A percentile compares a stretch with the other conserved stretches of the same genome.
Evolutionary conservation across 2,888 invertebrate genomes (phyloP).

Genomic region (Junonia oenone): DNA sequence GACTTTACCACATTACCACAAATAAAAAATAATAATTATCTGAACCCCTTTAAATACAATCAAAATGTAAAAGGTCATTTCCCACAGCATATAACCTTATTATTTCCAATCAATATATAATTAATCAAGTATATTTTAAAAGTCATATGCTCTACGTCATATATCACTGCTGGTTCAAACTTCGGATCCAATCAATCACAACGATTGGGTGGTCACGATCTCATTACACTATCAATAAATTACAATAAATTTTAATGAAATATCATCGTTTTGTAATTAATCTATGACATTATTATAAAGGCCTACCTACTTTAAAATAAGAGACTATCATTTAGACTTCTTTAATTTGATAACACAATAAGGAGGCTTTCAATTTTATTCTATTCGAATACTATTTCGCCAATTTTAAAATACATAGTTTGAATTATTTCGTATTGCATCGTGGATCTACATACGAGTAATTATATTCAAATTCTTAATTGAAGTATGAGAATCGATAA

Average conservation of each 20-base stretch:
- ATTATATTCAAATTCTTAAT: too few species aligned
- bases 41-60: too few species aligned
- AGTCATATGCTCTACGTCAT: background rate
- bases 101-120: background rate
- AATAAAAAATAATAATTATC: too few species aligned
- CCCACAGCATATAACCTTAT: background rate
- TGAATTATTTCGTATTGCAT: too few species aligned
- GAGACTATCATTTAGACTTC: background rate
- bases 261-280: background rate
- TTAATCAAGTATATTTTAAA: slow-evolving; percentile 8
- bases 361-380: too few species aligned
- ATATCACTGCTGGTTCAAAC: slow-evolving; percentile 11
- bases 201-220: slow-evolving; percentile 4
- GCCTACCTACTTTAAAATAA: background rate
- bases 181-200: slow-evolving; percentile 10
- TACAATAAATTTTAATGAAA: background rate
- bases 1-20: too few species aligned
- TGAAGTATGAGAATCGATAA: too few species aligned
- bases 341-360: too few species aligned
- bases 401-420: too few species aligned
- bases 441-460: too few species aligned
- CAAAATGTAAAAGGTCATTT: background rate
- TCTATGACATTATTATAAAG: slow-evolving; percentile 1
- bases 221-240: background rate
- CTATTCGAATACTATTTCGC: too few species aligned